A percentile compares a stretch with the other conserved stretches of the same genome.
These are phyloP conservation scores for Megathymus violae DNA, from an alignment of 1,140 invertebrate genomes.

Conservation along the genomic window DNA sequence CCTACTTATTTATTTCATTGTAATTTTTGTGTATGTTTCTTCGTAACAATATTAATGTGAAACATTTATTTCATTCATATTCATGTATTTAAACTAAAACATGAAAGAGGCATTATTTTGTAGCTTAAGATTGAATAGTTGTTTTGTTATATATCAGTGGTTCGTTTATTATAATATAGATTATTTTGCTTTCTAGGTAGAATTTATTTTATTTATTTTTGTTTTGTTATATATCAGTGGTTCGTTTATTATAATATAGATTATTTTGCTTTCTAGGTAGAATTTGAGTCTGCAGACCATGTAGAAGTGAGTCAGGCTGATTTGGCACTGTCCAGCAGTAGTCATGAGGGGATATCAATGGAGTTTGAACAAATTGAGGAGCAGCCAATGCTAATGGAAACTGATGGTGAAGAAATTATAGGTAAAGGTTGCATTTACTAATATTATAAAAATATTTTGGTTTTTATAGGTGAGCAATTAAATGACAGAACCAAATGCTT, in stretches of 20 bases:
- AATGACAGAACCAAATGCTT: too few relatives aligned
- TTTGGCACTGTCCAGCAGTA: constrained; percentile 50
- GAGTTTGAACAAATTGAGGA: constrained; percentile 68
- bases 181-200: constrained; percentile 63
- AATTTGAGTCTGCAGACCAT: constrained; percentile 63
- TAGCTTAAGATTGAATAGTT: too few relatives aligned
- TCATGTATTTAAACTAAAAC: too few relatives aligned
- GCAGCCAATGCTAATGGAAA: constrained; percentile 68
- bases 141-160: too few relatives aligned
- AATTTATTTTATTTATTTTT: too few relatives aligned
- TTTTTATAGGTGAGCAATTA: background rate
- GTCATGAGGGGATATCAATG: constrained; percentile 64
- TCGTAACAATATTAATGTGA: too few relatives aligned
- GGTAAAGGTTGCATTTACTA: constrained; percentile 46
- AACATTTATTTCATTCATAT: too few relatives aligned
- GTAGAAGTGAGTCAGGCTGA: constrained; percentile 56
- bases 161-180: background rate
- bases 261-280: constrained; percentile 63
- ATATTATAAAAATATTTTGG: background rate
- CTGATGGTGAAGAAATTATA: constrained; percentile 69
- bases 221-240: too few relatives aligned
- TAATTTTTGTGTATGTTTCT: constrained; percentile 10
- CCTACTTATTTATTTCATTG: background rate
- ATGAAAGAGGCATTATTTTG: too few relatives aligned
- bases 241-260: background rate